Percentiles rank a stretch among this genome's conserved stretches.
These are phyloP conservation scores for Zosterops japonicus DNA, from an alignment of 2,113 vertebrate genomes.

Conservation along the genomic window DNA sequence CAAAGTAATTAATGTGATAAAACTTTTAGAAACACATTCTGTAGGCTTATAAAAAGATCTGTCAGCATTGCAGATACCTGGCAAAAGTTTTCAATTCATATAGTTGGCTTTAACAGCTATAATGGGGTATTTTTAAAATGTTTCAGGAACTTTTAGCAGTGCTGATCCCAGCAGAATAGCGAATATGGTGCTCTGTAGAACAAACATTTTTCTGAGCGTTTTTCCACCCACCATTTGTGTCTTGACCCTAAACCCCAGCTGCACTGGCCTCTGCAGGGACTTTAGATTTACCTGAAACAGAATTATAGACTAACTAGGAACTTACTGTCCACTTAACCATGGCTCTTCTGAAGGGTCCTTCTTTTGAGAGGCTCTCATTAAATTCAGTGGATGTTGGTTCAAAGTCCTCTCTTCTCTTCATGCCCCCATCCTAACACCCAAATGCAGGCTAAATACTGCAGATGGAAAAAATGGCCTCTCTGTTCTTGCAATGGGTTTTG, in stretches of 20 bases:
- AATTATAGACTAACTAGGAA: not conserved
- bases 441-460: not conserved
- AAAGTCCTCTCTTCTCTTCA: not conserved
- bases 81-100: not conserved
- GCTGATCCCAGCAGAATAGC: not conserved
- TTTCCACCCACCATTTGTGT: not conserved
- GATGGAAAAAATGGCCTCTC: not conserved
- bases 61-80: not conserved
- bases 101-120: not conserved
- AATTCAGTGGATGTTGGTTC: not conserved
- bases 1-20: not conserved
- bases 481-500: not conserved
- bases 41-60: not conserved
- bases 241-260: not conserved
- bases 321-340: not conserved
- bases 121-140: not conserved
- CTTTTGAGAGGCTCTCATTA: not conserved
- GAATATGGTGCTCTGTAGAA: not conserved
- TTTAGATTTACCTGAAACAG: not conserved
- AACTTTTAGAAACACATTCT: not conserved
- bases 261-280: not conserved
- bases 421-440: not conserved
- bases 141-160: not conserved
- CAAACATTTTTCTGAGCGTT: not conserved
- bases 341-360: not conserved